A percentile compares a stretch with the other conserved stretches of the same genome.
Evolutionary conservation across 2,888 invertebrate genomes (phyloP).

Genomic region (Ecdyonurus torrentis): DNA sequence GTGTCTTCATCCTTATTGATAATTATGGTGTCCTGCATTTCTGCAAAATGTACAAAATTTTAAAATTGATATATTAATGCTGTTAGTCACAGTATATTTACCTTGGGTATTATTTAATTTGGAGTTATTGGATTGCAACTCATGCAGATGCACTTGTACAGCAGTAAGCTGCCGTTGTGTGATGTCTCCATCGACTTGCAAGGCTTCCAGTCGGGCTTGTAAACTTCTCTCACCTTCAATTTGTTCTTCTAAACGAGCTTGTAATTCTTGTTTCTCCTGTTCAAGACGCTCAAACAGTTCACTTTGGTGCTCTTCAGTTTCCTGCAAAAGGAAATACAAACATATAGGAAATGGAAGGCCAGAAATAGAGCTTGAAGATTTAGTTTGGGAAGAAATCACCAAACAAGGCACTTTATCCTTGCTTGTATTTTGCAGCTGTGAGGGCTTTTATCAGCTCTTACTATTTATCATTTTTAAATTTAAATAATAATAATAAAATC

Average conservation of each 20-base stretch:
- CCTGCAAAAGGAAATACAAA: too few species aligned
- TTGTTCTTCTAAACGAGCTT: slow-evolving; percentile 31
- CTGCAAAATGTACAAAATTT: background rate
- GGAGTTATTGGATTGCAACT: slow-evolving; percentile 10
- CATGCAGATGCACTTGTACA: slow-evolving; percentile 11
- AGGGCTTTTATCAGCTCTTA: too few species aligned
- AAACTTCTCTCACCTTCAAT: slow-evolving; percentile 22
- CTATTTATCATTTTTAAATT: too few species aligned
- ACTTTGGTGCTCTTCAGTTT: slow-evolving; percentile 29
- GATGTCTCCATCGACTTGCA: slow-evolving; percentile 28
- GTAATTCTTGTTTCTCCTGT: slow-evolving; percentile 33
- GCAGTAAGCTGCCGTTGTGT: slow-evolving; percentile 23
- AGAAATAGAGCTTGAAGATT: too few species aligned
- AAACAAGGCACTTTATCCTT: too few species aligned
- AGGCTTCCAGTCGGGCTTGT: slow-evolving; percentile 24
- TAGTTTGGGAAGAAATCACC: too few species aligned
- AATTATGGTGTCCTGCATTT: slow-evolving; percentile 12
- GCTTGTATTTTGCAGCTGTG: too few species aligned
- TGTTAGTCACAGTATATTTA: too few species aligned
- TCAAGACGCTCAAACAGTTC: slow-evolving; percentile 34
- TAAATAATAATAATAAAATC: too few species aligned
- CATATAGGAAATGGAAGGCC: too few species aligned
- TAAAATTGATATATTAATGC: too few species aligned
- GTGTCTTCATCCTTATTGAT: slow-evolving; percentile 12
- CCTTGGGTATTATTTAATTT: slow-evolving; percentile 11